Conservation (phyloP, 2,797 vertebrate genomes). For the Lindbergichthys nudifrons region DNA sequence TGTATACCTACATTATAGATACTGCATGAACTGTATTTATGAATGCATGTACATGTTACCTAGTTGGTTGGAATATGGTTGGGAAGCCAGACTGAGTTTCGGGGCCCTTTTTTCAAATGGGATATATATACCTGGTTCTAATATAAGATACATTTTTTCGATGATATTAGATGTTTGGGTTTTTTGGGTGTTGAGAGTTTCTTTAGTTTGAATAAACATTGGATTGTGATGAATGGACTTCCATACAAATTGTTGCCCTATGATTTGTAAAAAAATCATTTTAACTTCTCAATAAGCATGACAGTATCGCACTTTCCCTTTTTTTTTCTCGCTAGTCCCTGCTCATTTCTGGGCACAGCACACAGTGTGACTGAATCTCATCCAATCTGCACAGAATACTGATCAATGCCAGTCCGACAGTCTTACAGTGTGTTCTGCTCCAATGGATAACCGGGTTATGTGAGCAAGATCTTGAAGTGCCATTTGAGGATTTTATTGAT, state of each 20-base stretch:
- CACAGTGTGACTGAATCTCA: constrained; percentile 8
- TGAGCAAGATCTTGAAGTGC: constrained; percentile 14
- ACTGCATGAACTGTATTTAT: not conserved
- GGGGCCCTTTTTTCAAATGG: not conserved
- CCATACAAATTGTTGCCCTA: not conserved
- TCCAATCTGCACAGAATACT: constrained; percentile 12
- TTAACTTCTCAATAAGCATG: not conserved
- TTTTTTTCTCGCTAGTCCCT: not conserved
- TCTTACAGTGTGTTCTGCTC: constrained; percentile 27
- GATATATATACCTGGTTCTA: not conserved
- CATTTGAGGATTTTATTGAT: constrained; percentile 10
- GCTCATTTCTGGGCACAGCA: constrained; percentile 16
- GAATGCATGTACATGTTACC: not conserved
- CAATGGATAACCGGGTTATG: constrained; percentile 11
- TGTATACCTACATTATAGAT: not conserved
- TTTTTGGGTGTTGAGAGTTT: not conserved
- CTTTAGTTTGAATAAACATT: constrained; percentile 1
- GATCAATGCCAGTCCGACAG: constrained; percentile 16
- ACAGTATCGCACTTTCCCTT: not conserved
- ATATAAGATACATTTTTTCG: not conserved
- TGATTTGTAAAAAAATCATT: not conserved
- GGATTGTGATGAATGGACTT: constrained; percentile 6
- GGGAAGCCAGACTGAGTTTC: constrained; percentile 1
- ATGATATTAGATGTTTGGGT: not conserved
- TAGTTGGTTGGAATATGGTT: not conserved